Base-by-base conservation (phyloP, 2,888 invertebrate species). In the Trissoscelio sp. region DNA sequence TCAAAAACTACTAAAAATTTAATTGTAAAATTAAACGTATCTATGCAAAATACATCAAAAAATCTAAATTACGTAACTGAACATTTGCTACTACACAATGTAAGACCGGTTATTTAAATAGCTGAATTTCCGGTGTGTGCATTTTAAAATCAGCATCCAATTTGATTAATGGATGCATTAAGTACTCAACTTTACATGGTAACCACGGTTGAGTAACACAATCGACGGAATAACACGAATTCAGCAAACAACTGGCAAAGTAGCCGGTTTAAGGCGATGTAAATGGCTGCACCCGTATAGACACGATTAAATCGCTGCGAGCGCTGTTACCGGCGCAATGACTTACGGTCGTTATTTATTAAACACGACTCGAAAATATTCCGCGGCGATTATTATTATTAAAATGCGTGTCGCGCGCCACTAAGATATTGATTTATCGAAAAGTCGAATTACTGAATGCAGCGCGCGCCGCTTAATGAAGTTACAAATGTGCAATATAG, bases 361-460 rank as follows among this genome's bases (percentile, higher is more conserved):
- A 55, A 64, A 28, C 64, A 28, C 3, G 46, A 12, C 42, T 44
- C 12, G 46, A 55, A 77, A 77, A 77, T 77, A 57, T 77, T 51
- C 42, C 24, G 16, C 48, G 34, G 22, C 18, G 46, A n/a, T n/a
- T n/a, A 24, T 69, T 44, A 77, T 62, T 77, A 77, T 77, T 53
- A 69, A 77, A 69, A 69, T 74, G 55, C 73, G 22, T 24, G 18
- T 11, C 46, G 37, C 46, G 64, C 57, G 44, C n/a, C n/a, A 46
- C 64, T 53, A 74, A 78, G 57, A 70, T 70, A 78, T 70, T 64
- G 78, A 78, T 78, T 70, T 64, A 78, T 70, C 34, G 62, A 64
- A 57, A 70, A 64, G 70, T 70, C 60, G 58, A 72, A 78, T 78
- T 44, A 57, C 14, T 31, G 28, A 31, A 42, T 34, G 60, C 57